A percentile compares a stretch with the other conserved stretches of the same genome.
These are phyloP conservation scores for Lordiphosa collinella DNA, from an alignment of 1,140 invertebrate genomes.

Conservation along the genomic window DNA sequence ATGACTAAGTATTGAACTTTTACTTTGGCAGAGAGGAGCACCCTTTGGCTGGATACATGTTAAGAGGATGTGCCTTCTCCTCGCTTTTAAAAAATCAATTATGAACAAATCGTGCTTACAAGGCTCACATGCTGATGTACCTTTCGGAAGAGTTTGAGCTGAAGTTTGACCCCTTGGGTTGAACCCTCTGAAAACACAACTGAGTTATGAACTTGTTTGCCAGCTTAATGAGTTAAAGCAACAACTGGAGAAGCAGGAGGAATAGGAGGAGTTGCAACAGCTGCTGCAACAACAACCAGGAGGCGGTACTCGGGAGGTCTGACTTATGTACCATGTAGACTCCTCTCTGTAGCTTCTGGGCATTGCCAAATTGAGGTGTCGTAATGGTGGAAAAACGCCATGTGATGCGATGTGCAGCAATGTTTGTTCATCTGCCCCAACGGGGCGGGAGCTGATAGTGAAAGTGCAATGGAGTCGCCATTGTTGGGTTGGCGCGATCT, in stretches of 20 bases:
- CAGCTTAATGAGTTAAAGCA: slow-evolving; percentile 3
- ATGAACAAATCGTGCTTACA: too few species aligned
- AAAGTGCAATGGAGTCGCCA: slow-evolving; percentile 53
- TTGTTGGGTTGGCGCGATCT: slow-evolving; percentile 39
- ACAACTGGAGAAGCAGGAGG: not conserved
- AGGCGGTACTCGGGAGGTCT: slow-evolving; percentile 11
- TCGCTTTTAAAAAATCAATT: too few species aligned
- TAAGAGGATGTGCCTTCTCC: too few species aligned
- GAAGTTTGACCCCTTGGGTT: too few species aligned
- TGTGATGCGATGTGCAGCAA: slow-evolving; percentile 22
- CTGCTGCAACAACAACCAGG: slow-evolving; percentile 4
- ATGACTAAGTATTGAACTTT: too few species aligned
- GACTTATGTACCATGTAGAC: not conserved
- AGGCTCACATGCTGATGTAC: too few species aligned
- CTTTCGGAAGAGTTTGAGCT: too few species aligned
- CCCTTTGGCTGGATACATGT: too few species aligned
- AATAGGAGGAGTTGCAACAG: not conserved
- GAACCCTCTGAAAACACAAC: too few species aligned
- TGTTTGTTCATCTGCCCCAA: slow-evolving; percentile 42
- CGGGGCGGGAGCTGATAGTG: slow-evolving; percentile 33
- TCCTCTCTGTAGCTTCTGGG: slow-evolving; percentile 59
- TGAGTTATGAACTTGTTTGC: too few species aligned
- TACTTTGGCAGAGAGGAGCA: too few species aligned
- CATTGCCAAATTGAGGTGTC: slow-evolving; percentile 73
- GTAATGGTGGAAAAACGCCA: slow-evolving; percentile 56